Percentiles rank a stretch among this genome's conserved stretches.
Conservation (phyloP, 2,797 vertebrate species). For the Ceryle rudis region DNA sequence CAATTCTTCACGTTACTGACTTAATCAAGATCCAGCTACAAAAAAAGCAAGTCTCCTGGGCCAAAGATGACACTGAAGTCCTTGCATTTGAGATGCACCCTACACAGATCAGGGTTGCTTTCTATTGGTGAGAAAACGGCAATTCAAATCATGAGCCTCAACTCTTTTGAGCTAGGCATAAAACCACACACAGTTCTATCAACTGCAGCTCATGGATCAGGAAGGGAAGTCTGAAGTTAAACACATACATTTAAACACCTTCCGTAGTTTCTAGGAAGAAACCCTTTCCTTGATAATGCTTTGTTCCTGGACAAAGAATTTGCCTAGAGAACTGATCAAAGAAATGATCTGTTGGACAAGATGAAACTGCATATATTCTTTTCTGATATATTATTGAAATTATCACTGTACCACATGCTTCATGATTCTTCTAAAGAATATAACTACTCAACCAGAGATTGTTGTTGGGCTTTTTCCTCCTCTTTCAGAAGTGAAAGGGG, state of each 20-base stretch:
- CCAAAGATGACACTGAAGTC: not conserved
- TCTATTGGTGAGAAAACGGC: not conserved
- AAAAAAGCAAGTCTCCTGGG: not conserved
- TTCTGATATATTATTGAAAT: constrained; percentile 54
- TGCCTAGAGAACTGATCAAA: constrained; percentile 52
- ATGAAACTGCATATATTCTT: constrained; percentile 39
- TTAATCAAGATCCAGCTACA: not conserved
- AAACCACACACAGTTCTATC: not conserved
- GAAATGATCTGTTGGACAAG: constrained; percentile 31
- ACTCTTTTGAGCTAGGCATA: not conserved
- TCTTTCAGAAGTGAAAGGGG: constrained; percentile 15
- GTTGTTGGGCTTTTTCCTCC: not conserved
- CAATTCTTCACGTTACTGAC: not conserved
- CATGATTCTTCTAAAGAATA: not conserved
- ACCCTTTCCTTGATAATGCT: not conserved
- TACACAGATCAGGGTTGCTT: not conserved
- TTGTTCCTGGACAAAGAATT: constrained; percentile 52
- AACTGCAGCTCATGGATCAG: not conserved
- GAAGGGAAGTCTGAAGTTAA: constrained; percentile 52
- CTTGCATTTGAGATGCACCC: not conserved
- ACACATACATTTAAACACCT: not conserved
- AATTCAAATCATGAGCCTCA: not conserved
- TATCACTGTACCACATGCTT: not conserved
- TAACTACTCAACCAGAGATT: constrained; percentile 58
- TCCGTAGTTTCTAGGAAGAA: not conserved